Base-by-base conservation (phyloP, 1,140 invertebrate species). In the Diorhabda carinulata region DNA sequence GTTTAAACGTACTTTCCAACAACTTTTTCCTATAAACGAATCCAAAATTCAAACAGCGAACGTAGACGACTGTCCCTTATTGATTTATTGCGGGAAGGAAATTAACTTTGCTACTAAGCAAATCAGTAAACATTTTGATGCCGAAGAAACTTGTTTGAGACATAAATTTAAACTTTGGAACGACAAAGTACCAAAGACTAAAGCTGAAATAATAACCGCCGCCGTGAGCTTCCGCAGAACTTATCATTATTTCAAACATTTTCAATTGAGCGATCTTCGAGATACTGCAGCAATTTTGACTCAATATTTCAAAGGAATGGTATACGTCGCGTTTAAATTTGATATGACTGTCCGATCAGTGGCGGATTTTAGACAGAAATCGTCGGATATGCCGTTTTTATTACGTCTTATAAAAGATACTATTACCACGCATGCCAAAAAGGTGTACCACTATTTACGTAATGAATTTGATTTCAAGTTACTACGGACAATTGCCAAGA, bases 131-230 rank as follows among this genome's bases (percentile, higher is more conserved):
- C 59, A 57, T 25, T 70, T 67, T n/a, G 44, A 47, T 25, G 56
- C 61, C 42, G 9, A 25, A 25, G 41, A 47, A n/a, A 56, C 10
- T 8, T 57, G 41, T 9, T 67, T 70, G 10, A 58, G 65, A 43
- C 65, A 70, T 67, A 67, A 67, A 41, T 70, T 70, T 43, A 70
- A 64, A 62, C 57, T 70, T 61, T 70, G 69, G 69, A 70, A 67
- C 43, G n/a, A 57, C 10, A 43, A 67, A 10, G 56, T 3, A 6
- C 52, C 44, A 5, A 70, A 67, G 5, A 2, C 40, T 2, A 61
- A 63, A 10, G 40, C 57, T n/a, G 6, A 44, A 43, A 57, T 40
- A 7, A 59, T 8, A 43, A 10, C 6, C 3, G 45, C 68, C 10
- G 47, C 65, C 7, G 4, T 47, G 43, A 68, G 57, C 44, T 71